Base-by-base conservation (phyloP, 92 coral and sea anemone species). In the Zoanthus sociatus region DNA sequence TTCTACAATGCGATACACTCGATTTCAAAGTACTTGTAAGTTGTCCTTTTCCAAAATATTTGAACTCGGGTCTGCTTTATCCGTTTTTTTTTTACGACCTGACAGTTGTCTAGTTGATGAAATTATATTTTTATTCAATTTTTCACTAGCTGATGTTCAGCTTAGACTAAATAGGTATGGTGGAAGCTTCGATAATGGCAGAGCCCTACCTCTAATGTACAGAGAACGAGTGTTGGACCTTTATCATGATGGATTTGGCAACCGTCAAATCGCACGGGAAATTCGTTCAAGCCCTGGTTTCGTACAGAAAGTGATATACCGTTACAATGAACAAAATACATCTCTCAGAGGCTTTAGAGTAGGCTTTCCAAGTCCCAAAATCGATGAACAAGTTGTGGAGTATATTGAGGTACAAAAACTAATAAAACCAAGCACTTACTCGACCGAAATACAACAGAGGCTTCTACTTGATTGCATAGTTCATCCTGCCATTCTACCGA, bases 361-460 rank as follows among this genome's bases (percentile, higher is more conserved):
- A 61, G 48, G 14, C 50, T 81, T 60, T 56, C 73, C 86, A 61
- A 20, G 76, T 21, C 86, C 73, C 55, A 33, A 81, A 63, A 81
- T 56, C 56, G 33, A 81, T 63, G 73, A 81, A 63, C 75, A 61
- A 81, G 86, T 63, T 54, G 33, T 81, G 75, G 71, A 81, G 75
- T 81, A 70, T 63, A 60, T 81, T 61, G 86, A 81, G 50, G 86
- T 81, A 81, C 73, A 56, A 37, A 81, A 81, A 81, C 51, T 81
- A 81, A 56, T 9, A 26, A 81, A 81, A 81, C 56, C 73, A 26
- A 20, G 58, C 58, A 53, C 1, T 53, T 53, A 53, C 58, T 53
- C 58, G 58, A 53, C 58, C 1, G 76, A 81, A 77, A 32, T 37
- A 77, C 82, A 77, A 45, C 64, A 77, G 82, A 77, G 58, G 58